phyloP scores from a whole-genome alignment of 2,113 vertebrate species.

The Cnemophilus loriae region DNA sequence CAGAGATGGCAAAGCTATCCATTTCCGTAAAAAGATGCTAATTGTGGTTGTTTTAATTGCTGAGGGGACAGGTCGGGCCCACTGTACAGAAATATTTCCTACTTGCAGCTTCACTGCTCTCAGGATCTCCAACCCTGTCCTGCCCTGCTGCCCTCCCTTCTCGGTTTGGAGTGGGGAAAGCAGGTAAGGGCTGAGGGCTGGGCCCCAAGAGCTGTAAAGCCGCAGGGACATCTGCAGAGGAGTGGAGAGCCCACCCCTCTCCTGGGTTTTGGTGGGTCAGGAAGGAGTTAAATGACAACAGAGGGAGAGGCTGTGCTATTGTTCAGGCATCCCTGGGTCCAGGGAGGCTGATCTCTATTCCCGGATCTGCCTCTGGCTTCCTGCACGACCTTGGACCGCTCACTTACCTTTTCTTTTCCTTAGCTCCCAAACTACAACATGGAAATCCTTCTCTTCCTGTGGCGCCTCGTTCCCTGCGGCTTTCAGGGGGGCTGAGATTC shows the following conservation, averaged over 20 bases:
- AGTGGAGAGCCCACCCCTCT: background rate
- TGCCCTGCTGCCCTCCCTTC: background rate
- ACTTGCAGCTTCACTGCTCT: background rate
- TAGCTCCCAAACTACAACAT: background rate
- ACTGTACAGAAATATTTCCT: background rate
- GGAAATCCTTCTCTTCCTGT: constrained; percentile 32
- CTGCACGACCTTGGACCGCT: constrained; percentile 42
- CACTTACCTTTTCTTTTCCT: constrained; percentile 51
- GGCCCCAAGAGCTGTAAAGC: background rate
- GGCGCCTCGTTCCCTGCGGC: background rate
- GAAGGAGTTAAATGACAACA: constrained; percentile 53
- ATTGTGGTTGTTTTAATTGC: background rate
- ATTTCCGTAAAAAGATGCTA: background rate
- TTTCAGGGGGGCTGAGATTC: background rate
- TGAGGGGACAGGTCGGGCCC: background rate
- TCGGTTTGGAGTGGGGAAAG: background rate
- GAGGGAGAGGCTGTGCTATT: constrained; percentile 52
- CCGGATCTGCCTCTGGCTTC: constrained; percentile 61
- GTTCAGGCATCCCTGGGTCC: constrained; percentile 48
- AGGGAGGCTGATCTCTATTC: constrained; percentile 52
- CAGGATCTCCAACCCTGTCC: background rate
- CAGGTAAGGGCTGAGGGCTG: background rate
- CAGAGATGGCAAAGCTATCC: background rate
- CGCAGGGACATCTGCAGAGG: background rate
- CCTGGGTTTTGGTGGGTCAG: background rate